Base-by-base conservation (phyloP, 2,113 vertebrate genomes). In the Solea solea region DNA sequence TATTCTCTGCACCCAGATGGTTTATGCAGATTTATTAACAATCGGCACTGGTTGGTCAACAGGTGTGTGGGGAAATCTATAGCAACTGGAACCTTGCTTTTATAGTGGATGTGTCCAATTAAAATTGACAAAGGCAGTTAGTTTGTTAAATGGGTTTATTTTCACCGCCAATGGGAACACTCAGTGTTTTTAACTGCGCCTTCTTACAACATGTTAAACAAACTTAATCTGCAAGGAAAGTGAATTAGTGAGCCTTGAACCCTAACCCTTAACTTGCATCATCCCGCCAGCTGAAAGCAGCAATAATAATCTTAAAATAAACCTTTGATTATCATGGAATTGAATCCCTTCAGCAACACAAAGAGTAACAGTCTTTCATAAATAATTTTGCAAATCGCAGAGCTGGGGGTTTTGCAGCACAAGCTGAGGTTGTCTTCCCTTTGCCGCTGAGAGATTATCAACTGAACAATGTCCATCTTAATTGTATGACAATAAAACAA, bases 401-500 rank as follows among this genome's bases (percentile, higher is more conserved):
- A 57, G 21, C 11, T 57, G 60, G 5, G 9, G 11, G 27, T 7
- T 70, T 70, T 73, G 65, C 25, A 5, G 15, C 64, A 54, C 50
- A 46, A 76, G 53, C 51, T 34, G 27, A 25, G 49, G 16, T 64
- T 9, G 46, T 64, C 21, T 63, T 76, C 65, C 45, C 48, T 62
- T 74, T 71, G 67, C 55, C 51, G 56, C 66, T 63, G 62, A 77
- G 69, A 70, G 54, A 53, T n/a, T 51, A 71, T 80, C 80, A 60
- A 41, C 40, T 75, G 40, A 78, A 78, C 46, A 80, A 55, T 76
- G 83, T 78, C 48, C 46, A 61, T 60, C 58, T 64, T 83, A 79
- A 86, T 78, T 76, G 66, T 61, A 34, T 72, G 44, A 81, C 76
- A 84, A 83, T 78, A 2, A 78, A 74, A 13, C 34, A 14, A 52